These are phyloP conservation scores for Phaethornis superciliosus DNA, from an alignment of 2,113 vertebrate species.

Conservation along the genomic window DNA sequence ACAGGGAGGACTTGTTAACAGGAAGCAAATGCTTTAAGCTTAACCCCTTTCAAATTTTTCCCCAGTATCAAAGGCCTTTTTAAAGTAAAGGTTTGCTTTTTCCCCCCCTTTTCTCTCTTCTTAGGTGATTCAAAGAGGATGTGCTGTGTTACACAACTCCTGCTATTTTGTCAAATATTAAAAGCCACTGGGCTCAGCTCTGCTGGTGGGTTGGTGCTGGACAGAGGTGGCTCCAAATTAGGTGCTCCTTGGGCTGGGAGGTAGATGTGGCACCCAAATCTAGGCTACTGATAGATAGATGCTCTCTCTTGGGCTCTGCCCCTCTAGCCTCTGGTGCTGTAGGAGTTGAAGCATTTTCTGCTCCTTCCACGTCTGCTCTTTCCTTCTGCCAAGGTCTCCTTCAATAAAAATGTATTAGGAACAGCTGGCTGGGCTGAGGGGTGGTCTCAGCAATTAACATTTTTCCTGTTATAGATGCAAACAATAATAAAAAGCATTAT, in stretches of 20 bases:
- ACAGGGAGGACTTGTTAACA: background rate
- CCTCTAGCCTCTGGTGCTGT: background rate
- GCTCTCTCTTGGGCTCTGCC: background rate
- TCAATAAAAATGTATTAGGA: background rate
- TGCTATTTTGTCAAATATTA: constrained; percentile 1
- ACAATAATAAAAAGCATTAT: background rate
- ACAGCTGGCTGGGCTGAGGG: background rate
- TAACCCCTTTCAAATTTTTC: background rate
- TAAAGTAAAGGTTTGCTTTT: background rate
- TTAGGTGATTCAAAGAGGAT: constrained; percentile 4
- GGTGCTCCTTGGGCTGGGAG: background rate
- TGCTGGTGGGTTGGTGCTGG: background rate
- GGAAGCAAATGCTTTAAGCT: background rate
- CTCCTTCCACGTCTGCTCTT: background rate
- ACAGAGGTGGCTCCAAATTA: background rate
- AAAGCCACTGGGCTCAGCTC: background rate
- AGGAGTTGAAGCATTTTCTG: background rate
- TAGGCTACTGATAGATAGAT: background rate
- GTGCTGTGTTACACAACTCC: background rate
- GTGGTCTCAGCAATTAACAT: background rate
- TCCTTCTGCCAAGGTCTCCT: background rate
- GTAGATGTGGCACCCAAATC: background rate
- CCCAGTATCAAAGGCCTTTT: background rate
- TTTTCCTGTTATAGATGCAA: background rate
- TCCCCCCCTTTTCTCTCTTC: fast-evolving